Evolutionary conservation across 2,113 vertebrate genomes (phyloP).

Genomic region (Sarotherodon lohbergeri): DNA sequence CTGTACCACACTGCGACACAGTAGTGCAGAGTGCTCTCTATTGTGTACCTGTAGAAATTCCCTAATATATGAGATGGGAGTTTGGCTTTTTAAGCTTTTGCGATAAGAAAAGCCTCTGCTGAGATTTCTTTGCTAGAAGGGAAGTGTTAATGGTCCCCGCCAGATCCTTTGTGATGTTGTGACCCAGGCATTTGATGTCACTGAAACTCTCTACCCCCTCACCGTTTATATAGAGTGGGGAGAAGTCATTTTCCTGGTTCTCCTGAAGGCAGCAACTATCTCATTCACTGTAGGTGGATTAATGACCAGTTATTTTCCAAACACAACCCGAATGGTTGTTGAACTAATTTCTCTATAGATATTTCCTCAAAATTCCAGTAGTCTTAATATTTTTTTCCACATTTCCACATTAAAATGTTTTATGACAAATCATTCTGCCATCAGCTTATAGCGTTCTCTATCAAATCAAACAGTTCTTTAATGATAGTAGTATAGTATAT

Average conservation of each 20-base stretch:
- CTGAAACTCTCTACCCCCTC: neutral
- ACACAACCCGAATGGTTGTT: neutral
- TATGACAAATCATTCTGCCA: neutral
- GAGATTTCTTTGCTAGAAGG: neutral
- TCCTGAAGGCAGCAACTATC: neutral
- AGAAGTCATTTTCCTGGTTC: neutral
- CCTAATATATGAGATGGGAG: neutral
- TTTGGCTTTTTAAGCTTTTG: neutral
- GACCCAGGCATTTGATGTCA: neutral
- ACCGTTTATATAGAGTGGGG: neutral
- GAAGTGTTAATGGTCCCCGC: neutral
- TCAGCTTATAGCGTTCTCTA: neutral
- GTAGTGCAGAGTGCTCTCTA: neutral
- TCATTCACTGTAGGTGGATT: neutral
- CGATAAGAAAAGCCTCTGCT: neutral
- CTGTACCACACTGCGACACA: neutral
- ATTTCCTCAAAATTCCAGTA: neutral
- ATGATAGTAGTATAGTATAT: neutral
- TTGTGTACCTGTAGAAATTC: neutral
- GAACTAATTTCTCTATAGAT: neutral
- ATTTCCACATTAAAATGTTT: neutral
- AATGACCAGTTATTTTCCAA: neutral
- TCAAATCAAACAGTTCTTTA: rapidly evolving
- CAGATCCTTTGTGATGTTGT: neutral
- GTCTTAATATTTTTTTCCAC: neutral